A percentile compares a stretch with the other conserved stretches of the same genome.
These are phyloP conservation scores for Littorina saxatilis DNA, from an alignment of 1,140 invertebrate species.

Conservation along the genomic window DNA sequence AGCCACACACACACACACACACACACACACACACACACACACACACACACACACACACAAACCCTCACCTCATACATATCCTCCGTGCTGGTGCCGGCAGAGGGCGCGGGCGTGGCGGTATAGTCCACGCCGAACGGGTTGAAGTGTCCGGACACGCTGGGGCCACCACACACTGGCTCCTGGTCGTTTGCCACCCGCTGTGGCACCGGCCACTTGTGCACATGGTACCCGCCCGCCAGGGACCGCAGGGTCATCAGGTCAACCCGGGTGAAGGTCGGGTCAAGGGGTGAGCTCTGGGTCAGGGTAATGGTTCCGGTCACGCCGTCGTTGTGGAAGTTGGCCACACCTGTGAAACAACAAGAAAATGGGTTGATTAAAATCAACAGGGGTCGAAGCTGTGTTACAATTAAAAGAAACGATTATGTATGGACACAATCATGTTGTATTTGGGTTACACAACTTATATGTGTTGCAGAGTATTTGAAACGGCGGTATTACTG, in stretches of 20 bases:
- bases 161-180: slow-evolving; percentile 85
- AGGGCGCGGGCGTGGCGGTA: slow-evolving; percentile 48
- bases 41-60: slow-evolving; percentile 65
- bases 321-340: slow-evolving; percentile 86
- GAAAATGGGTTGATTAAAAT: too few species aligned
- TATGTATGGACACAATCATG: too few species aligned
- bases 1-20: background rate
- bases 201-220: slow-evolving; percentile 78
- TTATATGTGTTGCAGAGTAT: too few species aligned
- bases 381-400: too few species aligned
- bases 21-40: slow-evolving; percentile 83
- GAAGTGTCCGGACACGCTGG: slow-evolving; percentile 82
- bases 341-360: slow-evolving; percentile 75
- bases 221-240: slow-evolving; percentile 76
- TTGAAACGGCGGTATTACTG: too few species aligned
- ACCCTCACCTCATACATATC: slow-evolving; percentile 82
- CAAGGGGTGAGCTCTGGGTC: slow-evolving; percentile 88
- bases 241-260: slow-evolving; percentile 81
- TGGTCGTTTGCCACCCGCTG: slow-evolving; percentile 82
- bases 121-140: slow-evolving; percentile 77
- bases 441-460: too few species aligned
- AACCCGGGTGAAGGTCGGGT: slow-evolving; percentile 88
- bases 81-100: slow-evolving; percentile 80
- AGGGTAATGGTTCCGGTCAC: slow-evolving; percentile 88
- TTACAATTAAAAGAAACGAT: too few species aligned